Conservation (phyloP, 2,888 invertebrate genomes). For the Argyresthia goedartella region DNA sequence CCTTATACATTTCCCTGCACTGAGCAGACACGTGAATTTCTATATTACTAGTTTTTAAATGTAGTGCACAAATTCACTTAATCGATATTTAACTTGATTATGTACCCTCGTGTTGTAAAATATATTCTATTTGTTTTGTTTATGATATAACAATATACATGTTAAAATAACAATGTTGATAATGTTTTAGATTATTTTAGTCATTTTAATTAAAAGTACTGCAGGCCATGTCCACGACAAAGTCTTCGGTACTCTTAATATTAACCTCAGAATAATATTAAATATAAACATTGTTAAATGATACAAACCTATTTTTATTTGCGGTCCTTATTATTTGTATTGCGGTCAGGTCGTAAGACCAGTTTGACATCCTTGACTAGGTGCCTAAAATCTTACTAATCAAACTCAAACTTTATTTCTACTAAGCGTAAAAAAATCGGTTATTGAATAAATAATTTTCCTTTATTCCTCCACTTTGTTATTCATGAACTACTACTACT, state of each 20-base stretch:
- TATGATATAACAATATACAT: constrained; percentile 36
- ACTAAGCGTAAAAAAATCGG: too few species aligned
- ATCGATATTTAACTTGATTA: constrained; percentile 9
- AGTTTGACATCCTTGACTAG: too few species aligned
- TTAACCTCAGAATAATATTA: constrained; percentile 66
- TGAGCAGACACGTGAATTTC: constrained; percentile 26
- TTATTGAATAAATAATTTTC: too few species aligned
- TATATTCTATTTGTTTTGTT: constrained; percentile 37
- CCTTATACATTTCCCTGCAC: constrained; percentile 33
- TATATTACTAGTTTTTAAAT: constrained; percentile 41
- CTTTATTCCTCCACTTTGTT: too few species aligned
- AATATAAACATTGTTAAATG: constrained; percentile 70
- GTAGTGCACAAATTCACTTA: constrained; percentile 52
- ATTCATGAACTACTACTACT: too few species aligned
- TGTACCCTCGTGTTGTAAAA: background rate
- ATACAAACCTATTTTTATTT: constrained; percentile 23
- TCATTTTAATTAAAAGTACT: constrained; percentile 57
- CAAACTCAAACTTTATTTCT: too few species aligned
- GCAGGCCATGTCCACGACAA: too few species aligned
- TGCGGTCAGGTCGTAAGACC: too few species aligned
- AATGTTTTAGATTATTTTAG: constrained; percentile 57
- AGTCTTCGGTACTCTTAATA: constrained; percentile 55
- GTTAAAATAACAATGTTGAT: constrained; percentile 50
- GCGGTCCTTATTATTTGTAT: too few species aligned
- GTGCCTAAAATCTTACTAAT: too few species aligned